Base-by-base conservation (phyloP, 2,113 vertebrate genomes). In the Corydoras sp. region DNA sequence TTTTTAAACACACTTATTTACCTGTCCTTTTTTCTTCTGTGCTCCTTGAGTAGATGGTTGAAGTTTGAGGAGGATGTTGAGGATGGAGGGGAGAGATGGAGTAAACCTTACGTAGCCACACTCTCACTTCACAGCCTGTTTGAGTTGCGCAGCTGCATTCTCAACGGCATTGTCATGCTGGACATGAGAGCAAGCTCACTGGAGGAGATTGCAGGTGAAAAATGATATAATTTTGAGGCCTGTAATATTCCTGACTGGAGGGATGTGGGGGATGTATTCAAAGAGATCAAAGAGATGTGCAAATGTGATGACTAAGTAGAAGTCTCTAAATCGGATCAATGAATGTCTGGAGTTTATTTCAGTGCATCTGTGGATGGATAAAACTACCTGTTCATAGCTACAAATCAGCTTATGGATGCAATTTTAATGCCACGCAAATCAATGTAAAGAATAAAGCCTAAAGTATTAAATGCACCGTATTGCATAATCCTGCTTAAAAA, bases 11-110 rank as follows among this genome's bases (percentile, higher is more conserved):
- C 35, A 43, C 35, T 43, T 5, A 43, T 43, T 14, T 62, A 31
- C 35, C 31, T 43, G 62, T 30, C 9, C 71, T 31, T 71, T 58
- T 54, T 14, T 0, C 10, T 9, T 62, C 31, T 53, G 9, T 6
- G 5, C 29, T 61, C 11, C 61, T 4, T 69, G 1, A 71, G 5
- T 76, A 99, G 97, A 87, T 99, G 97, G 97, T 83, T 99, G 61
- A 99, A 99, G 78, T 99, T 99, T 85, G 97, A 99, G 89, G 97
- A 99, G 88, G 96, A 99, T 73, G 96, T 99, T 31, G 97, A 99
- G 84, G 97, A 99, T 35, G 97, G 97, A 13, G 97, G 96, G 3
- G 96, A 99, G 81, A 92, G 96, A 66, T 99, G 97, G 97, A 98
- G 95, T 82, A 99, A 99, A 75, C 97, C 97, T 0, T 99, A 99